Evolutionary conservation across 2,113 vertebrate species (phyloP).

Genomic region (Pungitius pungitius): DNA sequence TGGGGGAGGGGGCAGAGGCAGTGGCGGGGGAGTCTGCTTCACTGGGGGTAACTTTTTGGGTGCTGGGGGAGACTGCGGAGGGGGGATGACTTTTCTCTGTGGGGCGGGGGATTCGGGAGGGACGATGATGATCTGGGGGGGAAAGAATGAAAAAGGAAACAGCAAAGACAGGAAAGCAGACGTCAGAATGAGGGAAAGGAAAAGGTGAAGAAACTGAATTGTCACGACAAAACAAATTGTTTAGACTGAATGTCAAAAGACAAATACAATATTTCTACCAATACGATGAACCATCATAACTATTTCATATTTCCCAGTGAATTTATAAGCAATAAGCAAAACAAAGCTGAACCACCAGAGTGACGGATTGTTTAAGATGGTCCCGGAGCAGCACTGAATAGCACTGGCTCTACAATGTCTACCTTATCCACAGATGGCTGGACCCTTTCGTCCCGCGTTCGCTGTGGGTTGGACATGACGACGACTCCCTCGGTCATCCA

Average conservation of each 20-base stretch:
- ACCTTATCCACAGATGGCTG: constrained; percentile 89
- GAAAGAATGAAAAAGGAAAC: constrained; percentile 61
- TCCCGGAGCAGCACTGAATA: background rate
- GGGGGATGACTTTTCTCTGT: constrained; percentile 84
- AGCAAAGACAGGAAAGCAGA: constrained; percentile 40
- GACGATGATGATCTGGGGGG: constrained; percentile 86
- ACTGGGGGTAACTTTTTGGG: constrained; percentile 68
- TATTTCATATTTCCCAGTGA: constrained; percentile 1
- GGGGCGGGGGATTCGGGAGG: constrained; percentile 86
- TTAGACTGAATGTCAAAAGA: constrained; percentile 10
- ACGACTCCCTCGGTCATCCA: constrained; percentile 93
- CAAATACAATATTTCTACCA: background rate
- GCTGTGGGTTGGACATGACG: constrained; percentile 88
- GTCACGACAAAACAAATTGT: background rate
- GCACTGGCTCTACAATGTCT: constrained; percentile 36
- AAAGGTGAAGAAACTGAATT: background rate
- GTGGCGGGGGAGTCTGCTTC: constrained; percentile 66
- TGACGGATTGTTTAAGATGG: background rate
- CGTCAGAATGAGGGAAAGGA: constrained; percentile 33
- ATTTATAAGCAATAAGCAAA: background rate
- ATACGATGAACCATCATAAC: background rate
- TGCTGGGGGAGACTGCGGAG: constrained; percentile 75
- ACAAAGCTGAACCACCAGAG: constrained; percentile 10
- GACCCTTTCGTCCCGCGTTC: constrained; percentile 80
- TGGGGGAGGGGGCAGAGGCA: constrained; percentile 65